phyloP scores from a whole-genome alignment of 2,113 vertebrate genomes.

The Cyprinodon variegatus region DNA sequence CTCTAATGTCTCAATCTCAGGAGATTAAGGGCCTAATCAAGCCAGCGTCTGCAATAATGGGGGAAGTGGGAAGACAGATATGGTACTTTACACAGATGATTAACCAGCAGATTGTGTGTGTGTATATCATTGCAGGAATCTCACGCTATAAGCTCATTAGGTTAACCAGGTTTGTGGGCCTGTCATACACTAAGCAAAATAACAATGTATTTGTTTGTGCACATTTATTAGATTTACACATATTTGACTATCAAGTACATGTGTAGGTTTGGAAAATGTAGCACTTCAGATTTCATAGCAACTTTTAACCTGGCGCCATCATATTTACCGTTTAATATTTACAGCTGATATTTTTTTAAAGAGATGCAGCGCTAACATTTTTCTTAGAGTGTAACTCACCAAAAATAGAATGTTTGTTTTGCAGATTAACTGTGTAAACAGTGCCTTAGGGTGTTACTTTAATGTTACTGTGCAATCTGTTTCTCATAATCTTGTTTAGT shows the following conservation, averaged over 20 bases:
- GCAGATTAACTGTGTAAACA: too few species aligned
- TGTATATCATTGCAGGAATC: conserved; percentile 76
- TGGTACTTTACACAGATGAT: conserved; percentile 95
- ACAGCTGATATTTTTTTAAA: not conserved
- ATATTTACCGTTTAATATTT: not conserved
- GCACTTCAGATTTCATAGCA: not conserved
- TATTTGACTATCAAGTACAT: not conserved
- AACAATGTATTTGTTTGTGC: conserved; percentile 15
- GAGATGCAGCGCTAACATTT: not conserved
- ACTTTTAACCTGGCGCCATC: not conserved
- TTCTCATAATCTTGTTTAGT: too few species aligned
- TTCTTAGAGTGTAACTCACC: too few species aligned
- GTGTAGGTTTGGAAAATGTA: not conserved
- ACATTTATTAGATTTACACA: not conserved
- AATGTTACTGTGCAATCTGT: too few species aligned
- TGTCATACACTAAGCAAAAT: conserved; percentile 72
- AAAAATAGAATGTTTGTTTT: too few species aligned
- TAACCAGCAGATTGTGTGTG: conserved; percentile 85
- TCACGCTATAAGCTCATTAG: conserved; percentile 86
- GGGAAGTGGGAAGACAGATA: conserved; percentile 96
- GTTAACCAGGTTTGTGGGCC: conserved; percentile 75
- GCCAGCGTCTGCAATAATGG: conserved; percentile 94
- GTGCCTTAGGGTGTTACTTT: too few species aligned
- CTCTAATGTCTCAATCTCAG: conserved; percentile 80
- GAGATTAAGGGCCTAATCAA: conserved; percentile 97